phyloP scores from a whole-genome alignment of 2,797 vertebrate species.

The Heliangelus exortis region DNA sequence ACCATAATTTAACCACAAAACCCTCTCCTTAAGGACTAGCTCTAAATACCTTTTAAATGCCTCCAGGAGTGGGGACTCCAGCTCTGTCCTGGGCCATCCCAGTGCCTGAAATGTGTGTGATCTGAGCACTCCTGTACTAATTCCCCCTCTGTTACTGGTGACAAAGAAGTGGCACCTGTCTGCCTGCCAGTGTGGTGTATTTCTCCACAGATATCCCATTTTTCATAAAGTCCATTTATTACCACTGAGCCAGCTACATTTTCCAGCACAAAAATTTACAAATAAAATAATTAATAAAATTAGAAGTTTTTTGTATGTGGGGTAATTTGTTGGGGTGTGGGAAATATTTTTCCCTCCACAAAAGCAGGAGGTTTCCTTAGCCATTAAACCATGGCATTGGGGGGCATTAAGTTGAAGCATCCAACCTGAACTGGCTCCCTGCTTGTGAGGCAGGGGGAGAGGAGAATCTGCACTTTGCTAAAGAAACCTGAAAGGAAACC shows the following conservation, averaged over 20 bases:
- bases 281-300: not conserved
- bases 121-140: not conserved
- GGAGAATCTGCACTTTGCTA: not conserved
- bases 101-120: not conserved
- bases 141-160: not conserved
- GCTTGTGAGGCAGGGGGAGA: not conserved
- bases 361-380: rapidly evolving
- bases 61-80: too few species aligned
- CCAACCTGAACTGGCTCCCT: not conserved
- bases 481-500: not conserved
- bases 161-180: not conserved
- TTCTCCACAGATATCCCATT: not conserved
- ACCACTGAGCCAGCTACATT: not conserved
- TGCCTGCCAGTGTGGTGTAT: rapidly evolving
- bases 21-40: too few species aligned
- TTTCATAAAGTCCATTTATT: not conserved
- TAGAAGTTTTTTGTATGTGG: not conserved
- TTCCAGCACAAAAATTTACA: not conserved
- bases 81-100: too few species aligned
- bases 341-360: rapidly evolving
- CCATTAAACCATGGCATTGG: not conserved
- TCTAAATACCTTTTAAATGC: too few species aligned
- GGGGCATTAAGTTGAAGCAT: not conserved
- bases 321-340: not conserved
- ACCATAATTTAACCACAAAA: too few species aligned